Evolutionary conservation across 2,113 vertebrate genomes (phyloP), one percentile per base, ranked within the genome.

Genomic region (Clarias magur): DNA sequence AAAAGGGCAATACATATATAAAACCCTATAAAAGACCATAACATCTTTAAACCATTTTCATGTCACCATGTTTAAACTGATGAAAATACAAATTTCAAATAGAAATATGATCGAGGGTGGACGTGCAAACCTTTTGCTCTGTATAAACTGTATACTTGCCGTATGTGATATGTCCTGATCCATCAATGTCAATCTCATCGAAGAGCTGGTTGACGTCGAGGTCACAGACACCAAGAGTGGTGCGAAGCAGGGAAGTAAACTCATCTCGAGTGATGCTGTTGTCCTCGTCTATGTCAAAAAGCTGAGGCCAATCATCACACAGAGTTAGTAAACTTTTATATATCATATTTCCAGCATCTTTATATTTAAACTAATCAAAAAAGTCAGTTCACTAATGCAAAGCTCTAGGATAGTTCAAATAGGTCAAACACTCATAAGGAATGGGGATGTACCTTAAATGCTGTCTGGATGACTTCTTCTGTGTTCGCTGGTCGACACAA

Each of bases 401-500:
- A 38, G 76, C 76, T 30, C n/a, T 57, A 9, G 19, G 34, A 21
- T 56, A 13, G n/a, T 57, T 59, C 21, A 78, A 65, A 65, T 25
- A 16, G 9, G 60, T 48, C 0, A 62, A 27, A 76, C 30, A n/a
- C 38, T 54, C 12, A 7, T 42, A 63, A 9, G 25, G 16, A 82
- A 9, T 21, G 38, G 6, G 9, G 19, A 16, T 54, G 27, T 80
- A 99, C 98, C 96, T 97, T 92, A 93, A 99, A 99, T 88, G 97
- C 97, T 96, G 98, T 96, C 80, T 84, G 94, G 88, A 99, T 96
- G 81, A 97, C 97, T 4, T 98, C 98, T 60, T 99, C 97, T 0
- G 97, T 99, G 93, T 99, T 99, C 25, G 97, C 97, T 59, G 98
- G 98, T 88, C 96, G 95, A 92, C 98, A 99, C 56, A 99, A 90